Evolutionary conservation across 2,113 vertebrate genomes (phyloP).

Genomic region (Propithecus coquereli): DNA sequence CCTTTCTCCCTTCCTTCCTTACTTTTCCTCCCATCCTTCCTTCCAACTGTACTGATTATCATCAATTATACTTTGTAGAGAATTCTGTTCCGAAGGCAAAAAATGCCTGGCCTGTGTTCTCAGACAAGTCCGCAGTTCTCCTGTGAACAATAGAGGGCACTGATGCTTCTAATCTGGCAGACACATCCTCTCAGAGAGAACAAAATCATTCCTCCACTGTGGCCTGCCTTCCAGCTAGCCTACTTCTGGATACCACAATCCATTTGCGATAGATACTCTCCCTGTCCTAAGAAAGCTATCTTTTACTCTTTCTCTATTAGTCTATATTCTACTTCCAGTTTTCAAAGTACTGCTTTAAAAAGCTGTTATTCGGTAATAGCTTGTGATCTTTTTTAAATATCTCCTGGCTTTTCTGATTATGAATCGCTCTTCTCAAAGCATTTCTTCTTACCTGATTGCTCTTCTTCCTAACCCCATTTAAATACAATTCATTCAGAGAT

Average conservation of each 20-base stretch:
- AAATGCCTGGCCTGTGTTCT: slow-evolving; percentile 46
- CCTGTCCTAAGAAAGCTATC: slow-evolving; percentile 48
- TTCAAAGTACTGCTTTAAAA: background rate
- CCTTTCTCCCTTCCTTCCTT: too few relatives aligned
- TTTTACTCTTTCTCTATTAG: slow-evolving; percentile 59
- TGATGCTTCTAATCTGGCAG: slow-evolving; percentile 87
- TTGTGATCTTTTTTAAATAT: background rate
- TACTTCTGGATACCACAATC: slow-evolving; percentile 48
- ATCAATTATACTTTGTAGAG: background rate
- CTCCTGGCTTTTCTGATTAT: slow-evolving; percentile 55
- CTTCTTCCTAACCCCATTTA: background rate
- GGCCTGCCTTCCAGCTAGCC: slow-evolving; percentile 66
- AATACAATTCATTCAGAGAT: slow-evolving; percentile 49
- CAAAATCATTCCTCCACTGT: slow-evolving; percentile 25
- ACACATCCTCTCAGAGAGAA: slow-evolving; percentile 43
- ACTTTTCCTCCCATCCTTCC: too few relatives aligned
- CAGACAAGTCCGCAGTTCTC: slow-evolving; percentile 82
- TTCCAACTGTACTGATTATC: background rate
- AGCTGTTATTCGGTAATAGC: background rate
- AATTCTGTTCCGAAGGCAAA: slow-evolving; percentile 55
- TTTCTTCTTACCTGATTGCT: slow-evolving; percentile 36
- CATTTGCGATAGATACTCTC: slow-evolving; percentile 34
- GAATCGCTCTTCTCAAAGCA: slow-evolving; percentile 56
- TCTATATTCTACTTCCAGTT: background rate
- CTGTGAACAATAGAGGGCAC: slow-evolving; percentile 90